Evolutionary conservation across 2,113 vertebrate species (phyloP).

Genomic region (Nerophis lumbriciformis): DNA sequence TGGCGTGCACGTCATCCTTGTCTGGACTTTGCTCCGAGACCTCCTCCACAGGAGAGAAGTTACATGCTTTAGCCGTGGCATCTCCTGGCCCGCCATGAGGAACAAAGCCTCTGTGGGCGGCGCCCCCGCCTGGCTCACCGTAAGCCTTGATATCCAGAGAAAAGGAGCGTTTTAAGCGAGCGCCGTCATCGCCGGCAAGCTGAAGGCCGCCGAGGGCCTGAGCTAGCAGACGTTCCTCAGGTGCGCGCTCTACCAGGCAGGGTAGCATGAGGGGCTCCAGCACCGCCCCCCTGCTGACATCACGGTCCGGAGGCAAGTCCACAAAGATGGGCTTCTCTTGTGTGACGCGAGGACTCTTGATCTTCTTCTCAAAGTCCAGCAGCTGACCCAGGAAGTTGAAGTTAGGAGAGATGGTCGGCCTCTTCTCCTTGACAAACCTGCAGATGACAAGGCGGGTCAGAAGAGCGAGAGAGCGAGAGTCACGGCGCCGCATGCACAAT

Average conservation of each 20-base stretch:
- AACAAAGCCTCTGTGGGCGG: conserved; percentile 57
- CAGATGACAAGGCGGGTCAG: neutral
- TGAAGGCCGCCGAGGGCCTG: conserved; percentile 79
- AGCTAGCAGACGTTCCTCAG: conserved; percentile 70
- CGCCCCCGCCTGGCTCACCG: conserved; percentile 34
- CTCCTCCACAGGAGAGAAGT: conserved; percentile 90
- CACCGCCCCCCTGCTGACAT: neutral
- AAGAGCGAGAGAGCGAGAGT: neutral
- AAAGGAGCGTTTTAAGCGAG: conserved; percentile 86
- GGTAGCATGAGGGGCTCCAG: conserved; percentile 56
- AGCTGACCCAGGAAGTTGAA: conserved; percentile 81
- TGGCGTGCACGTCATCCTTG: conserved; percentile 66
- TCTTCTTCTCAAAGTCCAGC: conserved; percentile 91
- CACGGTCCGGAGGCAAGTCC: neutral
- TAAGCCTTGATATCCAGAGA: conserved; percentile 90
- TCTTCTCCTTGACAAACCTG: conserved; percentile 80
- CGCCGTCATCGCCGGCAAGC: conserved; percentile 80
- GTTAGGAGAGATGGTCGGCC: conserved; percentile 79
- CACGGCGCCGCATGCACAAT: neutral
- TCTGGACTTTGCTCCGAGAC: conserved; percentile 85
- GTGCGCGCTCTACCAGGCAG: neutral
- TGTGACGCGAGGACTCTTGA: conserved; percentile 67
- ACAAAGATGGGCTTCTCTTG: neutral
- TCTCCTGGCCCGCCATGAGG: conserved; percentile 67
- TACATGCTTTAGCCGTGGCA: conserved; percentile 74